A percentile compares a stretch with the other conserved stretches of the same genome.
Conservation (phyloP, 37 sponge, comb jelly and placozoan species). For the Hormiphora californensis region DNA sequence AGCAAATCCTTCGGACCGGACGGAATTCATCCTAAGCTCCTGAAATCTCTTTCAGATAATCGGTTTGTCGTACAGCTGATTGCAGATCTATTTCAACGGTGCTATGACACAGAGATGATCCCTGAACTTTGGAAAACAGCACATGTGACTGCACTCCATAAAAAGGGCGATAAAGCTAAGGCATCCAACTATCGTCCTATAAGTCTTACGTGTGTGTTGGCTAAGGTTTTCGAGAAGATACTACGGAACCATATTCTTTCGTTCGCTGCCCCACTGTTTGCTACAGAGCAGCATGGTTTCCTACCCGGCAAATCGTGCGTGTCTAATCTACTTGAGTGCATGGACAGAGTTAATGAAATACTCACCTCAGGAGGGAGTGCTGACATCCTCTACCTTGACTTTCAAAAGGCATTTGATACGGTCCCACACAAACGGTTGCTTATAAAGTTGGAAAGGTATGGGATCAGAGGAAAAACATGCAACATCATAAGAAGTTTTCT, state of each 20-base stretch:
- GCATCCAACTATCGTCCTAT: constrained; percentile 18
- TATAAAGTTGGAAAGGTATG: not conserved
- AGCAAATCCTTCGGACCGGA: constrained; percentile 8
- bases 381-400: not conserved
- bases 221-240: constrained; percentile 22
- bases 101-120: not conserved
- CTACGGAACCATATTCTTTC: no score
- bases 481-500: constrained; percentile 25
- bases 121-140: not conserved
- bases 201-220: constrained; percentile 2
- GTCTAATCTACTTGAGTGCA: not conserved
- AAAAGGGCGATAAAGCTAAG: not conserved
- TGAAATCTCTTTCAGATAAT: not conserved
- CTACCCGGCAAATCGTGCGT: no score
- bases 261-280: no score
- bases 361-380: not conserved
- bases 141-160: not conserved
- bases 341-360: not conserved
- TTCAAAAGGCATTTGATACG: constrained; percentile 20
- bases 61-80: not conserved
- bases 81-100: not conserved
- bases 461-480: not conserved
- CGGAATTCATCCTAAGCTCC: not conserved
- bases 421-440: not conserved
- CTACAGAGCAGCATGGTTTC: no score